Evolutionary conservation across 1,140 invertebrate genomes (phyloP).

Genomic region (Psilanteris sp.): DNA sequence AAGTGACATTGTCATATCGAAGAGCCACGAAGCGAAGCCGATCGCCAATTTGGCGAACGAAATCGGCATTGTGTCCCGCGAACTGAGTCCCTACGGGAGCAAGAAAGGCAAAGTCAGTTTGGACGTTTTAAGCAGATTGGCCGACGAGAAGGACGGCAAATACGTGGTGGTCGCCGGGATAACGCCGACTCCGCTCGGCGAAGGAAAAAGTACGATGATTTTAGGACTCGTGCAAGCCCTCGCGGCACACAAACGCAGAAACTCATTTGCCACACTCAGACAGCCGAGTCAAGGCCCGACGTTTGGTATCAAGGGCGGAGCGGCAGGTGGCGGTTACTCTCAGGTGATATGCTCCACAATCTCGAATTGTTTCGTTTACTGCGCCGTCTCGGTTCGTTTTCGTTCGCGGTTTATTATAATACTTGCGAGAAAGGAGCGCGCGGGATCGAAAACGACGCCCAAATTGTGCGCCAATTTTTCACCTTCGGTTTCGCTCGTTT

Average conservation of each 20-base stretch:
- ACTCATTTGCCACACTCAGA: slow-evolving; percentile 95
- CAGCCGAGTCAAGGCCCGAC: slow-evolving; percentile 99
- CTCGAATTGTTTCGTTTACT: slow-evolving; percentile 8
- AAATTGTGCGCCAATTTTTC: no score
- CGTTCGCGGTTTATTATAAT: no score
- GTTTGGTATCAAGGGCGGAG: slow-evolving; percentile 99
- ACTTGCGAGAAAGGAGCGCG: no score
- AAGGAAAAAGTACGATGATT: slow-evolving; percentile 98
- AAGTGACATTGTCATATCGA: slow-evolving; percentile 95
- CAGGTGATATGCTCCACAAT: slow-evolving; percentile 76
- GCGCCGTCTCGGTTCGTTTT: not conserved
- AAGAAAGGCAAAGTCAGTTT: slow-evolving; percentile 97
- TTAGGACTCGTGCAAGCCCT: slow-evolving; percentile 96
- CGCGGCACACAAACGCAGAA: slow-evolving; percentile 89
- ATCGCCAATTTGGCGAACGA: slow-evolving; percentile 89
- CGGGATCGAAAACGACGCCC: no score
- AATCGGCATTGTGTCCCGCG: slow-evolving; percentile 89
- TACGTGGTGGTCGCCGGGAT: slow-evolving; percentile 98
- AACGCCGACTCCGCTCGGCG: slow-evolving; percentile 97
- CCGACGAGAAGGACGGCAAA: slow-evolving; percentile 87
- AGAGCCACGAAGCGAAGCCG: slow-evolving; percentile 92
- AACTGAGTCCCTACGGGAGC: slow-evolving; percentile 94
- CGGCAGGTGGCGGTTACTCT: slow-evolving; percentile 95
- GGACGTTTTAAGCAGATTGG: slow-evolving; percentile 88
- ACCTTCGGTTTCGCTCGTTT: no score